Base-by-base conservation (phyloP, 2,888 invertebrate genomes). In the Calameuta filiformis region DNA sequence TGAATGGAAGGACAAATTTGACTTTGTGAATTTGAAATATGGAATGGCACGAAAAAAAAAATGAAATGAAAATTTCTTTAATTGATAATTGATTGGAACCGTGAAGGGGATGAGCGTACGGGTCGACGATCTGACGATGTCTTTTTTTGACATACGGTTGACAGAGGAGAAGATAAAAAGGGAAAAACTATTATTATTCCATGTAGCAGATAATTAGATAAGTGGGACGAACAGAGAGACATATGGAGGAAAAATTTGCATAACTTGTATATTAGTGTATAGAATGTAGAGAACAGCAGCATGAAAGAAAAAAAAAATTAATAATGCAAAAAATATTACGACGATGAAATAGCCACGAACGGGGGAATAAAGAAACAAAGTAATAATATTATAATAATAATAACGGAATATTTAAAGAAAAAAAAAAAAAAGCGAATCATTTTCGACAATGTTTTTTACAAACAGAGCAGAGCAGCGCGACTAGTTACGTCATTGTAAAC, bases 201-300 rank as follows among this genome's bases (percentile, higher is more conserved):
- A 89, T 87, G 84, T 88, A 88, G 85, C 86, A 83, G 82, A 83
- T 88, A 89, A 88, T 84, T 91, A 90, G 88, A 90, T 90, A 89
- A 91, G 91, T 90, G 91, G 90, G 90, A 91, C 84, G 90, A 89
- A 89, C 87, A 87, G 88, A 33, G 40, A 40, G 40, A 86, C 86
- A 88, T 85, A 87, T 83, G 85, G 82, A 89, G 81, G 84, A 87
- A 85, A 80, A 81, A 89, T 88, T 89, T 88, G 87, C 89, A 88
- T 90, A 91, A 91, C 90, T 91, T 91, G 91, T 91, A 91, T 91
- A 91, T 91, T 91, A 91, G 91, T 91, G 91, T 91, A 91, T 91
- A 91, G 91, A 91, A 89, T 89, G 90, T 90, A 91, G 90, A 90
- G 73, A 76, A 73, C 75, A 75, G 75, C 75, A 71, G 75, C 75